These are phyloP conservation scores for Gadus macrocephalus DNA, from an alignment of 2,113 vertebrate genomes.

Conservation along the genomic window DNA sequence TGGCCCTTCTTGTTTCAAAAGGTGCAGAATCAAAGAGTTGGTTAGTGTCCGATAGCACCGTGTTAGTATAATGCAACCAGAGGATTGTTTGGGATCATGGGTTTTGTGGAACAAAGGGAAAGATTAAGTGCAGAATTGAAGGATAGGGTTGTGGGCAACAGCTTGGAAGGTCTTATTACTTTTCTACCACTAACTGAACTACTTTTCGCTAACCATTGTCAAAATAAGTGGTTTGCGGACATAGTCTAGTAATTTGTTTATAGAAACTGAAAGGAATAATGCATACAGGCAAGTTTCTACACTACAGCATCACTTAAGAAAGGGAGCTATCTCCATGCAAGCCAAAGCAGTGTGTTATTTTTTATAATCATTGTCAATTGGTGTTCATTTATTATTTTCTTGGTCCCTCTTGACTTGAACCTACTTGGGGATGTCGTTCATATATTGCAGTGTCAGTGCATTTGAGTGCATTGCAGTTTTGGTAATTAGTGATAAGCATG, in stretches of 20 bases:
- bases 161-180: conserved; percentile 31
- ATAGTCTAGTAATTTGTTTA: neutral
- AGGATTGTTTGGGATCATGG: conserved; percentile 31
- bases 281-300: conserved; percentile 35
- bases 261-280: conserved; percentile 18
- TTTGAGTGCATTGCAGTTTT: too few species aligned
- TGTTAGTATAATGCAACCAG: conserved; percentile 36
- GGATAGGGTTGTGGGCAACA: conserved; percentile 55
- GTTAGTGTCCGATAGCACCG: conserved; percentile 40
- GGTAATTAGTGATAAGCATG: too few species aligned
- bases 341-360: conserved; percentile 31
- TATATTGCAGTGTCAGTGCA: too few species aligned
- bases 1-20: conserved; percentile 25
- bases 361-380: conserved; percentile 15
- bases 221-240: conserved; percentile 9
- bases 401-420: conserved; percentile 62
- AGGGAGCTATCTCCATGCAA: conserved; percentile 64
- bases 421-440: conserved; percentile 2
- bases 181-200: too few species aligned
- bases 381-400: conserved; percentile 23
- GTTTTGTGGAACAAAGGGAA: conserved; percentile 42
- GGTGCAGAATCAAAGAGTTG: conserved; percentile 32
- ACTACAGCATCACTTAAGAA: conserved; percentile 37
- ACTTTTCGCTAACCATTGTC: too few species aligned
- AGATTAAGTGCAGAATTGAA: conserved; percentile 62